Percentiles rank a stretch among this genome's conserved stretches.
These are phyloP conservation scores for Halocaridina rubra DNA, from an alignment of 2,888 invertebrate genomes.

Conservation along the genomic window DNA sequence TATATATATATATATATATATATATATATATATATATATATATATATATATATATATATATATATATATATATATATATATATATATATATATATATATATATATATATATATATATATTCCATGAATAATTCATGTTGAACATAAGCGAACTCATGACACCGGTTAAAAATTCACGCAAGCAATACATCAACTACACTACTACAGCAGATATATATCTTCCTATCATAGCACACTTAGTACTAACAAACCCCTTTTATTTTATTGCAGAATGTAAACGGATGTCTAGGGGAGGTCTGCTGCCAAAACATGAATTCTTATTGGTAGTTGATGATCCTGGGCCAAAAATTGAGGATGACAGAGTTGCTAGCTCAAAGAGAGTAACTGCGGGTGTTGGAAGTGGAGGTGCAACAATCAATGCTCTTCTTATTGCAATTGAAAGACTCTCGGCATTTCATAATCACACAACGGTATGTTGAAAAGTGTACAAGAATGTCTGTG, in stretches of 20 bases:
- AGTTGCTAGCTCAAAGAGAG: not conserved
- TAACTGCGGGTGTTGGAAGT: slow-evolving; percentile 70
- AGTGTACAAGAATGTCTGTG: no score
- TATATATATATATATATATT: not conserved
- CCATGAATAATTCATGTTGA: not conserved
- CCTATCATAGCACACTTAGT: no score
- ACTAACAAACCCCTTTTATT: no score
- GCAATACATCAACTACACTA: not conserved
- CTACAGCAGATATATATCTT: not conserved
- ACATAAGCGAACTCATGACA: no score
- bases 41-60: no score
- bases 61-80: no score
- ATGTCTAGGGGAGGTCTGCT: slow-evolving; percentile 38
- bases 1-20: no score
- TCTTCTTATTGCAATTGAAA: slow-evolving; percentile 70
- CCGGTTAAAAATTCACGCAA: no score
- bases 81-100: no score
- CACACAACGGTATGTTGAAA: slow-evolving; percentile 67
- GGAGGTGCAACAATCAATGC: slow-evolving; percentile 73
- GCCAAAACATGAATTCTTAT: slow-evolving; percentile 55
- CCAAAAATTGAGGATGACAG: not conserved
- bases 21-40: no score
- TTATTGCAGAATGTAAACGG: slow-evolving; percentile 43
- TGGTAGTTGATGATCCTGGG: slow-evolving; percentile 55
- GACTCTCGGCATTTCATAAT: slow-evolving; percentile 69